phyloP scores from a whole-genome alignment of 2,797 vertebrate genomes.

The Phrynocephalus guinanensis region DNA sequence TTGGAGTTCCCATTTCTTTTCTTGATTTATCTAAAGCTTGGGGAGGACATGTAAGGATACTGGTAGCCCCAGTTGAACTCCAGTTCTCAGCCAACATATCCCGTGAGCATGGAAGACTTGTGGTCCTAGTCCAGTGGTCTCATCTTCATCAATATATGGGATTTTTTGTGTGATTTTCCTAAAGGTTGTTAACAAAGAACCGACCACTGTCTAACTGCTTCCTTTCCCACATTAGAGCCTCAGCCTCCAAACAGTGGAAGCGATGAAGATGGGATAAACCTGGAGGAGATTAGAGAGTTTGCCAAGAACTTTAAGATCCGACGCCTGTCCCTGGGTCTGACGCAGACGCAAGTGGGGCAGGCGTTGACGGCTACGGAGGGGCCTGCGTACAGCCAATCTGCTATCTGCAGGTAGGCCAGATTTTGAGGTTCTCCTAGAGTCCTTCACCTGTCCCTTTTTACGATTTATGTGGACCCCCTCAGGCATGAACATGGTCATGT shows the following conservation, averaged over 20 bases:
- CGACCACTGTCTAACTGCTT: background rate
- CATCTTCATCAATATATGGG: background rate
- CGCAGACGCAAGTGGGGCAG: conserved; percentile 98
- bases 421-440: too few relatives aligned
- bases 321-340: conserved; percentile 92
- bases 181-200: background rate
- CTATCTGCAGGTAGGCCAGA: conserved; percentile 92
- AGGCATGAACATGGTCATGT: background rate
- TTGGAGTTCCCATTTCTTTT: too few relatives aligned
- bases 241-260: conserved; percentile 76
- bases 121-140: too few relatives aligned
- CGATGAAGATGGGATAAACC: conserved; percentile 93
- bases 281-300: conserved; percentile 98
- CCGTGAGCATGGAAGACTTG: background rate
- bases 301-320: conserved; percentile 99
- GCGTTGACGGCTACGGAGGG: conserved; percentile 96
- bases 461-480: too few relatives aligned
- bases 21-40: too few relatives aligned
- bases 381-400: conserved; percentile 97
- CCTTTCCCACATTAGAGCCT: conserved; percentile 80
- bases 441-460: background rate
- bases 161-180: background rate
- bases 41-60: too few relatives aligned
- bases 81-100: background rate
- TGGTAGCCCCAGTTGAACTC: background rate